A percentile compares a stretch with the other conserved stretches of the same genome.
These are phyloP conservation scores for Botrylloides violaceus DNA, from an alignment of 23 tunicate genomes.

Conservation along the genomic window DNA sequence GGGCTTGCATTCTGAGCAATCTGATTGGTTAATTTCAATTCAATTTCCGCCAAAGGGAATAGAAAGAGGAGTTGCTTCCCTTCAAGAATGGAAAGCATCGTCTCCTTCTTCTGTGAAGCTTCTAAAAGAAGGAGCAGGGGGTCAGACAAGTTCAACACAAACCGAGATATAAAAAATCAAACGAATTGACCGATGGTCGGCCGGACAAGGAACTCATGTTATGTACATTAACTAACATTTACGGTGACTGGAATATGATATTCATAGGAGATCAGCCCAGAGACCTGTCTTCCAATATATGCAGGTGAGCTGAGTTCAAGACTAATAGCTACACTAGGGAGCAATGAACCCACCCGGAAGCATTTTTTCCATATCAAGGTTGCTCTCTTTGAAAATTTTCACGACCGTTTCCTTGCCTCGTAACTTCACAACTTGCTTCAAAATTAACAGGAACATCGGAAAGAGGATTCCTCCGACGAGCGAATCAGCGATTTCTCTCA, in stretches of 20 bases:
- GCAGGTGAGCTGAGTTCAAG: no score
- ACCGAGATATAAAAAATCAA: not conserved
- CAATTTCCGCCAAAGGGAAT: slow-evolving; percentile 53
- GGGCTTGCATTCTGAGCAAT: slow-evolving; percentile 32
- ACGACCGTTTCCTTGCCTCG: slow-evolving; percentile 28
- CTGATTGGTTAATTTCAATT: slow-evolving; percentile 32
- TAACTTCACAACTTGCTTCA: slow-evolving; percentile 33
- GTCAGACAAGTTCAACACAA: not conserved
- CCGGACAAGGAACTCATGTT: no score
- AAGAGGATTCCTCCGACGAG: slow-evolving; percentile 43
- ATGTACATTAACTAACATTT: no score
- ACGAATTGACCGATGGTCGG: no score
- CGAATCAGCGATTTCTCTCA: slow-evolving; percentile 23
- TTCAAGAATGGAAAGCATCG: slow-evolving; percentile 43
- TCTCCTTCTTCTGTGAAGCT: slow-evolving; percentile 29
- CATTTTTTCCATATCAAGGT: slow-evolving; percentile 32
- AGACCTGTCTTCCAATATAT: no score
- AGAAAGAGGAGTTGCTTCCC: slow-evolving; percentile 57
- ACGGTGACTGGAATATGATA: no score
- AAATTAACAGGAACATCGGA: slow-evolving; percentile 50
- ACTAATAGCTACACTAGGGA: no score
- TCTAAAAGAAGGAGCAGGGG: slow-evolving; percentile 38
- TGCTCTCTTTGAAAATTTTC: slow-evolving; percentile 28
- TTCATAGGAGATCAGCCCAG: no score
- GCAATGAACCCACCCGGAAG: slow-evolving; percentile 83